Percentiles rank a stretch among this genome's conserved stretches.
Evolutionary conservation across 1,140 invertebrate genomes (phyloP).

Genomic region (Dolichoris vasculosae): DNA sequence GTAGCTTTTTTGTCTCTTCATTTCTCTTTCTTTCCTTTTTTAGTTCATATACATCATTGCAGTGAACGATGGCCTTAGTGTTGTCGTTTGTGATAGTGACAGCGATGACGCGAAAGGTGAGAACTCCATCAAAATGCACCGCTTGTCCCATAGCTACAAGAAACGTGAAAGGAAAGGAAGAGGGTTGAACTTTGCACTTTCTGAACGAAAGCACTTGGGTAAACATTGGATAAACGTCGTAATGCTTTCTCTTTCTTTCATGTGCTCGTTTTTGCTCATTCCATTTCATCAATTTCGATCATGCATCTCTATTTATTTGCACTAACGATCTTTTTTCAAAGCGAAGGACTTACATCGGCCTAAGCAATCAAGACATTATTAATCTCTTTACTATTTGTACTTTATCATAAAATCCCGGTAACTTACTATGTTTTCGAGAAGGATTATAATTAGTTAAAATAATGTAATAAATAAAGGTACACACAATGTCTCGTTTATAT

Average conservation of each 20-base stretch:
- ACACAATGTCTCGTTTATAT: too few relatives aligned
- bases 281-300: neutral
- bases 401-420: too few relatives aligned
- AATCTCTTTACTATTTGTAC: too few relatives aligned
- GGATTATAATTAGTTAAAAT: too few relatives aligned
- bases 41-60: neutral
- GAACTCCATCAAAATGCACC: constrained; percentile 9
- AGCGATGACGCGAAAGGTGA: neutral
- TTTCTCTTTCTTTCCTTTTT: neutral
- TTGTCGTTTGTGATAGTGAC: neutral
- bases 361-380: neutral
- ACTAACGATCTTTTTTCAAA: neutral
- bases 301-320: neutral
- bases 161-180: neutral
- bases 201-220: constrained; percentile 17
- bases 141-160: neutral
- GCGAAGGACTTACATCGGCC: neutral
- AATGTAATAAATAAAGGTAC: too few relatives aligned
- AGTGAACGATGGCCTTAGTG: neutral
- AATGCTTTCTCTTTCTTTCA: neutral
- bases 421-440: too few relatives aligned
- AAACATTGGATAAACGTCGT: constrained; percentile 42
- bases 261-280: neutral
- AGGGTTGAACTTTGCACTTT: constrained; percentile 44
- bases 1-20: neutral